phyloP scores from a whole-genome alignment of 2,797 vertebrate species.

The Takifugu ocellatus region DNA sequence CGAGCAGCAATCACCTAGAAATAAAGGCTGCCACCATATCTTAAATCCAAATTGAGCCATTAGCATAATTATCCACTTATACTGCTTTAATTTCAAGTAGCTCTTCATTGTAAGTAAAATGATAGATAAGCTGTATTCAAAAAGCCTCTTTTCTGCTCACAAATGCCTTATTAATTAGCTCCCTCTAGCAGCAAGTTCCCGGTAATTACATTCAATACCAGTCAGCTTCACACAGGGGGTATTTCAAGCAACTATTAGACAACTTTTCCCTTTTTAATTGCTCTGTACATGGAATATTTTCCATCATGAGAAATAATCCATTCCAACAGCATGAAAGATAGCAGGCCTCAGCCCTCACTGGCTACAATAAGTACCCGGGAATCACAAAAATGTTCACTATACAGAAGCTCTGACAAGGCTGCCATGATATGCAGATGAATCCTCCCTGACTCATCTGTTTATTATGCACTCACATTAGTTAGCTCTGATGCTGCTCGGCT shows the following conservation, averaged over 20 bases:
- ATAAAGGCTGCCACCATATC: conserved; percentile 67
- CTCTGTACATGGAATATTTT: conserved; percentile 38
- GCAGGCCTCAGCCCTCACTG: too few relatives aligned
- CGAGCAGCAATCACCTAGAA: conserved; percentile 48
- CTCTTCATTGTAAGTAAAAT: conserved; percentile 73
- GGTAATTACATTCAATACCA: conserved; percentile 67
- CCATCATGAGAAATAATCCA: conserved; percentile 17
- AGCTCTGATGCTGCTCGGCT: conserved; percentile 76
- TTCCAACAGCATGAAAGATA: conserved; percentile 9
- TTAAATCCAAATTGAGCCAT: conserved; percentile 71
- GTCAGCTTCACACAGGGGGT: conserved; percentile 30
- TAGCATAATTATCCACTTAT: conserved; percentile 76
- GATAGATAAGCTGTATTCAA: conserved; percentile 69
- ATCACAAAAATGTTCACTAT: conserved; percentile 40
- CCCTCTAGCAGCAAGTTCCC: conserved; percentile 73
- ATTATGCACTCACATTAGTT: conserved; percentile 79
- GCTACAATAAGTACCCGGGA: conserved; percentile 11
- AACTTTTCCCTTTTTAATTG: conserved; percentile 47
- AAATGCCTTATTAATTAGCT: conserved; percentile 79
- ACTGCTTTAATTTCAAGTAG: conserved; percentile 71
- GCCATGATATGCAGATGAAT: conserved; percentile 69
- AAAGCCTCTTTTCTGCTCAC: conserved; percentile 67
- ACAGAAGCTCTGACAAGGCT: conserved; percentile 46
- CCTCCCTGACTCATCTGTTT: conserved; percentile 79
- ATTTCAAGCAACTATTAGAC: conserved; percentile 43